These are phyloP conservation scores for Tamandua tetradactyla DNA, from an alignment of 2,797 vertebrate species.

Conservation along the genomic window DNA sequence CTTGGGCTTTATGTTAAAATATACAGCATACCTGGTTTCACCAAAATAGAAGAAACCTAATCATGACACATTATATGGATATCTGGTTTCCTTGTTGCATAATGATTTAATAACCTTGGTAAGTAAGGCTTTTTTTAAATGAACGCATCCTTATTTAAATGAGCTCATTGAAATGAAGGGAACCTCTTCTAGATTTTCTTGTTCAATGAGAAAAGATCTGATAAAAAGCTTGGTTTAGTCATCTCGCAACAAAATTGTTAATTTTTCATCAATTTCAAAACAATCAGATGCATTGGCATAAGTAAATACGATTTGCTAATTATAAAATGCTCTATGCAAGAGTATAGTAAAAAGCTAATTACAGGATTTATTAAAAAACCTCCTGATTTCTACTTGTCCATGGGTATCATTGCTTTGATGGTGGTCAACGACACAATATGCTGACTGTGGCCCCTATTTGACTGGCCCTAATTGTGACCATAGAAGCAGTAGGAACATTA, in stretches of 20 bases:
- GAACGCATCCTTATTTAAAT: not conserved
- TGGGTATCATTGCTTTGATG: not conserved
- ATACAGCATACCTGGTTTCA: not conserved
- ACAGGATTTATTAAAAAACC: not conserved
- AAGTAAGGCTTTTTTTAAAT: conserved; percentile 34
- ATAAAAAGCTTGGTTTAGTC: conserved; percentile 16
- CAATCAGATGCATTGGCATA: not conserved
- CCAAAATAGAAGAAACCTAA: conserved; percentile 33
- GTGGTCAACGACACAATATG: not conserved
- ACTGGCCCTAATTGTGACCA: not conserved
- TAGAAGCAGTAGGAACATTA: not conserved
- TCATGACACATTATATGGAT: conserved; percentile 18
- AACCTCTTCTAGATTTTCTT: not conserved
- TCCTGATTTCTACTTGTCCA: not conserved
- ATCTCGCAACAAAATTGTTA: conserved; percentile 30
- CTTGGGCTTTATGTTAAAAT: conserved; percentile 43
- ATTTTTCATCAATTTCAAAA: conserved; percentile 53
- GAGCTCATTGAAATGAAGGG: conserved; percentile 31
- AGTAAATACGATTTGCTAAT: not conserved
- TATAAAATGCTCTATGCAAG: not conserved
- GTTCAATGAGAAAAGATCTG: conserved; percentile 29
- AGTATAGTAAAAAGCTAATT: not conserved
- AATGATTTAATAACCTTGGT: conserved; percentile 11
- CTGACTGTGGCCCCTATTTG: conserved; percentile 5
- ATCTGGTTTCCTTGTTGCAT: not conserved